A percentile compares a stretch with the other conserved stretches of the same genome.
phyloP scores from a whole-genome alignment of 2,113 vertebrate species.

The Microtus pennsylvanicus region DNA sequence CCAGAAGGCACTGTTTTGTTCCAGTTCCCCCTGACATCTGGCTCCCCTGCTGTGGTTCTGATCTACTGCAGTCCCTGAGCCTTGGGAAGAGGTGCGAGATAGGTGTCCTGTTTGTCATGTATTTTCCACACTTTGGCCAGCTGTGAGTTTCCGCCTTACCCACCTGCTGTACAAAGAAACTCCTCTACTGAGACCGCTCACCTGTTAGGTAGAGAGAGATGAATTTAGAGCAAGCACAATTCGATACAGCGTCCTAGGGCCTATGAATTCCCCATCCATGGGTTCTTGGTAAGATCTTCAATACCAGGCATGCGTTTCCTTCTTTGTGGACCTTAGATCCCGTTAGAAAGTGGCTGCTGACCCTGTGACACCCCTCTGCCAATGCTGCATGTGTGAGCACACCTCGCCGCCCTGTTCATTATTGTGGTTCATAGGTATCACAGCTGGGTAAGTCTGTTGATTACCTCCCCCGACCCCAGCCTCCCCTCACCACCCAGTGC shows the following conservation, averaged over 20 bases:
- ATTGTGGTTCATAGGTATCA: not conserved
- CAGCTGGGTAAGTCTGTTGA: not conserved
- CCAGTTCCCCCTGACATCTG: not conserved
- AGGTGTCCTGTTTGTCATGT: not conserved
- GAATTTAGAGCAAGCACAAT: not conserved
- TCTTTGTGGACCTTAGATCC: not conserved
- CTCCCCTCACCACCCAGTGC: too few relatives aligned
- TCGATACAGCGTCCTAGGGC: not conserved
- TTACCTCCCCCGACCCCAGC: not conserved
- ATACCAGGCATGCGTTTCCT: not conserved
- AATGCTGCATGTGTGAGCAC: too few relatives aligned
- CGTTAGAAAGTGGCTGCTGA: not conserved
- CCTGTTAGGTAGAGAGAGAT: not conserved
- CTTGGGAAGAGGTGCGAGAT: not conserved
- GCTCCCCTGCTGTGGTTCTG: not conserved
- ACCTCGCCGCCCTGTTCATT: not conserved
- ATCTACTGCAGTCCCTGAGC: not conserved
- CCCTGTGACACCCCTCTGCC: too few relatives aligned
- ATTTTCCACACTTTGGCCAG: not conserved
- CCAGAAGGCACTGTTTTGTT: not conserved
- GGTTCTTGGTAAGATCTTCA: not conserved
- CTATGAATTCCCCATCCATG: not conserved
- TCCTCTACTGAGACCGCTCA: not conserved
- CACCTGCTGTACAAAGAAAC: not conserved
- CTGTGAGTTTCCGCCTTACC: not conserved